A percentile compares a stretch with the other conserved stretches of the same genome.
These are phyloP conservation scores for Quadroppia sp. DNA, from an alignment of 2,888 invertebrate genomes.

Conservation along the genomic window DNA sequence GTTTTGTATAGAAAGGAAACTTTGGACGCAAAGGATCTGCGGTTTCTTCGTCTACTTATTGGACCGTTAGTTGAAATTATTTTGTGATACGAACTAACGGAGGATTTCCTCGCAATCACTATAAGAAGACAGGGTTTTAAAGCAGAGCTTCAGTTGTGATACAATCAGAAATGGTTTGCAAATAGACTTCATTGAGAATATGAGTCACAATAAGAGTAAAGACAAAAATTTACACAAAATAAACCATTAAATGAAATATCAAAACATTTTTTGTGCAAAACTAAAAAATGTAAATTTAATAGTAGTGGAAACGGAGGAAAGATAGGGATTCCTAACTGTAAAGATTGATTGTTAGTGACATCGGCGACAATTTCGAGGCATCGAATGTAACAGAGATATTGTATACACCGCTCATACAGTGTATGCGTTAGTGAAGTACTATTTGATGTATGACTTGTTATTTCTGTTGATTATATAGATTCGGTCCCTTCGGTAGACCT, in stretches of 20 bases:
- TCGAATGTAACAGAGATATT: not conserved
- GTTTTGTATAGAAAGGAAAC: not conserved
- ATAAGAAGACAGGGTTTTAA: not conserved
- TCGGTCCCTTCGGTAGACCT: slow-evolving; percentile 18
- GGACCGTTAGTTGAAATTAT: slow-evolving; percentile 10
- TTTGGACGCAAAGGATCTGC: slow-evolving; percentile 31
- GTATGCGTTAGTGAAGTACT: not conserved
- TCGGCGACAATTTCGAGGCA: slow-evolving; percentile 22
- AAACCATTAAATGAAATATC: not conserved
- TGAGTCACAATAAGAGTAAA: not conserved
- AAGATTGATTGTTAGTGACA: slow-evolving; percentile 26
- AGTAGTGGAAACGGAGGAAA: not conserved
- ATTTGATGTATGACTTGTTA: slow-evolving; percentile 25
- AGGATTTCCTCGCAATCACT: slow-evolving; percentile 18
- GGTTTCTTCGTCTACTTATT: slow-evolving; percentile 22
- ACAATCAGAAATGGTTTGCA: not conserved
- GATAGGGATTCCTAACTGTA: slow-evolving; percentile 11
- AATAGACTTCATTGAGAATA: not conserved
- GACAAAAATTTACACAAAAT: not conserved
- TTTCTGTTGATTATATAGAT: slow-evolving; percentile 22
- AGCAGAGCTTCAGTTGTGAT: not conserved
- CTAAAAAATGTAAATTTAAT: slow-evolving; percentile 1
- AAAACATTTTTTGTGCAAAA: not conserved
- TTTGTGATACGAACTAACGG: slow-evolving; percentile 19
- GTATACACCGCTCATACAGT: not conserved